Conservation (phyloP, 2,113 vertebrate species). For the Chaetops frenatus region DNA sequence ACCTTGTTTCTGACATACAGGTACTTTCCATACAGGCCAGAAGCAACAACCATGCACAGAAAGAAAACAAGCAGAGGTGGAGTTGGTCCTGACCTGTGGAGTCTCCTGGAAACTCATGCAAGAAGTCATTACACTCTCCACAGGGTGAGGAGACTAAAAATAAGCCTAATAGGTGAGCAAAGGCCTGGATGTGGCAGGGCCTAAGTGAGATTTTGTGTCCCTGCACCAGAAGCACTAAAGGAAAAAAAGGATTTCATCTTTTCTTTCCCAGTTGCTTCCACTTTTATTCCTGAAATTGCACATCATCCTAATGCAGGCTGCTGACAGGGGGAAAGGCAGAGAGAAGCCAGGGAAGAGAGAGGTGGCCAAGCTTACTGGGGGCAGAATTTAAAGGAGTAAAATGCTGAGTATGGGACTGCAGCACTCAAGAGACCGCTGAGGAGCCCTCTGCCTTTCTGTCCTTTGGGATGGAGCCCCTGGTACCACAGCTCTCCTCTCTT, state of each 20-base stretch:
- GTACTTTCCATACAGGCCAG: not conserved
- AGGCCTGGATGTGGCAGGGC: not conserved
- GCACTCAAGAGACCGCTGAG: not conserved
- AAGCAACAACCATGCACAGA: not conserved
- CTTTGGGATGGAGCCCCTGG: not conserved
- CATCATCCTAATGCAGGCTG: accelerated
- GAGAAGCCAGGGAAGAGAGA: not conserved
- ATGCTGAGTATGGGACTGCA: not conserved
- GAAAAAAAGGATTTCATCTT: not conserved
- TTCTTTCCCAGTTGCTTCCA: not conserved
- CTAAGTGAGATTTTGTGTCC: not conserved
- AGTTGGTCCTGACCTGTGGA: not conserved
- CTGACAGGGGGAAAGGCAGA: not conserved
- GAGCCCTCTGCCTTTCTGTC: not conserved
- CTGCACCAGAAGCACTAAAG: not conserved
- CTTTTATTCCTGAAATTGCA: not conserved
- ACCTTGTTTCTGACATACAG: slow-evolving; percentile 15
- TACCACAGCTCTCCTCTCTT: not conserved
- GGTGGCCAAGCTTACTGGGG: not conserved
- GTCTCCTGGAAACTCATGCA: not conserved
- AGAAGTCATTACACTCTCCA: not conserved
- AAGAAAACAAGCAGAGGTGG: not conserved
- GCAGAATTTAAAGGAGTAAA: not conserved
- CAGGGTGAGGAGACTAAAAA: not conserved
- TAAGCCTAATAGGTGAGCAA: not conserved